Conservation (phyloP, 2,888 invertebrate genomes). For the Nymphalis polychloros region DNA sequence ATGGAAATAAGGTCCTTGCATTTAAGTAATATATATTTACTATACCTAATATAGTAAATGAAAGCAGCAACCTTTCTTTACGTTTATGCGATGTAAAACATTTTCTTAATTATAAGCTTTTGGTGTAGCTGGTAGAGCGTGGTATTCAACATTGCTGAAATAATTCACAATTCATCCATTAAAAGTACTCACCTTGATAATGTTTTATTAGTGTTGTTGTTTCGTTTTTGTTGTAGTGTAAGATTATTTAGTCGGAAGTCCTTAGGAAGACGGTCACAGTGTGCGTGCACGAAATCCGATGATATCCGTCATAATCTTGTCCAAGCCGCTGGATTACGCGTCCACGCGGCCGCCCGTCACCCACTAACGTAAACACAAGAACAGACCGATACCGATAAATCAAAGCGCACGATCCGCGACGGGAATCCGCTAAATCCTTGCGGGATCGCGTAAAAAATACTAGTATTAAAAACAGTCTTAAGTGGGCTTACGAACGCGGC, state of each 20-base stretch:
- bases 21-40: no score
- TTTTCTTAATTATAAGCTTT: neutral
- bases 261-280: slow-evolving; percentile 62
- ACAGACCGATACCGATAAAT: slow-evolving; percentile 80
- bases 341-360: slow-evolving; percentile 70
- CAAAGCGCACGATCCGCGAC: slow-evolving; percentile 79
- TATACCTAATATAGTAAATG: no score
- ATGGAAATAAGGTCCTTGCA: no score
- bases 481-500: slow-evolving; percentile 85
- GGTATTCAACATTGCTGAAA: neutral
- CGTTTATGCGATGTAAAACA: neutral
- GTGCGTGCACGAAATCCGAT: slow-evolving; percentile 70
- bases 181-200: slow-evolving; percentile 8
- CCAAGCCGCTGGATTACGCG: slow-evolving; percentile 75
- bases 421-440: slow-evolving; percentile 81
- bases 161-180: neutral
- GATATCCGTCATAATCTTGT: slow-evolving; percentile 79
- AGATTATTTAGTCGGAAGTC: slow-evolving; percentile 16
- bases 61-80: neutral
- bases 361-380: slow-evolving; percentile 77
- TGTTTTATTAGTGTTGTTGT: slow-evolving; percentile 6
- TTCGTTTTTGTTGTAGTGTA: slow-evolving; percentile 14
- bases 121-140: neutral
- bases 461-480: slow-evolving; percentile 89
- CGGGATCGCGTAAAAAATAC: slow-evolving; percentile 83